These are phyloP conservation scores for Sebastes fasciatus DNA, from an alignment of 2,113 vertebrate species.

Conservation along the genomic window DNA sequence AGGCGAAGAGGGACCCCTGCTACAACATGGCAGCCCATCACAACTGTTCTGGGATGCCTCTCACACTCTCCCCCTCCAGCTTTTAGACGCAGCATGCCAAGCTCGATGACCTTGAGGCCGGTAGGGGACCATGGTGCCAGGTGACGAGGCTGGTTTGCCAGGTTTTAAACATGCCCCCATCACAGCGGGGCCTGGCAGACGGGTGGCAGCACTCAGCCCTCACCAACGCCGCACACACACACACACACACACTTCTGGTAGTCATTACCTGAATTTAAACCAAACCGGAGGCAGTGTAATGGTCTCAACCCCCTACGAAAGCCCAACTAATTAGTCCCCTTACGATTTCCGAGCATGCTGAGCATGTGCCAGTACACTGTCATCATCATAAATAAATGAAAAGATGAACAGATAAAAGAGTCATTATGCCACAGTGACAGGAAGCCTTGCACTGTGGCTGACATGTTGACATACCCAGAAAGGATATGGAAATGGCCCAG, in stretches of 20 bases:
- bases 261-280: conserved; percentile 69
- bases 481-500: conserved; percentile 46
- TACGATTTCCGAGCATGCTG: conserved; percentile 71
- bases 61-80: conserved; percentile 66
- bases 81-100: conserved; percentile 52
- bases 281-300: conserved; percentile 43
- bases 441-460: conserved; percentile 44
- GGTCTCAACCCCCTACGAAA: conserved; percentile 47
- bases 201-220: conserved; percentile 44
- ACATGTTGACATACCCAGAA: conserved; percentile 50
- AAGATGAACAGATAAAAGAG: conserved; percentile 74
- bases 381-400: conserved; percentile 82
- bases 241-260: conserved; percentile 41
- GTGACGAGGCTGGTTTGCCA: conserved; percentile 67
- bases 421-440: conserved; percentile 67
- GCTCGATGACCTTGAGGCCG: conserved; percentile 68
- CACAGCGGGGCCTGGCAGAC: conserved; percentile 62
- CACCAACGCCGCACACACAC: conserved; percentile 35
- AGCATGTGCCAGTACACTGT: conserved; percentile 64
- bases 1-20: conserved; percentile 57
- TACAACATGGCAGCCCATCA: conserved; percentile 49
- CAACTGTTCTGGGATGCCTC: conserved; percentile 64
- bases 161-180: conserved; percentile 71
- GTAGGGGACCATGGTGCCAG: conserved; percentile 65
- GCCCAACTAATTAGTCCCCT: conserved; percentile 78